These are phyloP conservation scores for Myathropa florea DNA, from an alignment of 2,888 invertebrate species.

Conservation along the genomic window DNA sequence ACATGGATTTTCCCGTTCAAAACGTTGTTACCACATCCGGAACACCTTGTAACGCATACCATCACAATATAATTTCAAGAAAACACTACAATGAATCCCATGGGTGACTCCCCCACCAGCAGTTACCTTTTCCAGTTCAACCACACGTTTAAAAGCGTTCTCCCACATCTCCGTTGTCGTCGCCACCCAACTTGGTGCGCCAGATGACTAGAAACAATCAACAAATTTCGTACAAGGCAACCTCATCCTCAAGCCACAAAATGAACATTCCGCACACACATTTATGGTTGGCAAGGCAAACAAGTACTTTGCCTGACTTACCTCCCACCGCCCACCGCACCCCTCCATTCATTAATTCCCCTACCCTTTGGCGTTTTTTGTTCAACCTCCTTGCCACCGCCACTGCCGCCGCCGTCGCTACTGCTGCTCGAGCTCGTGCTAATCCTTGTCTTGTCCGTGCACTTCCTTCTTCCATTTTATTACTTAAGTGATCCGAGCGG, in stretches of 20 bases:
- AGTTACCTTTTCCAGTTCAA: conserved; percentile 6
- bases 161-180: background rate
- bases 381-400: background rate
- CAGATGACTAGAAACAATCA: conserved; percentile 48
- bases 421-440: background rate
- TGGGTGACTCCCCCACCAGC: background rate
- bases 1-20: background rate
- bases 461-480: conserved; percentile 22
- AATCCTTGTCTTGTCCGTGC: conserved; percentile 33
- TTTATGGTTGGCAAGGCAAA: conserved; percentile 37
- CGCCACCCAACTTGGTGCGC: background rate
- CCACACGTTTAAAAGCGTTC: conserved; percentile 4
- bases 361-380: background rate
- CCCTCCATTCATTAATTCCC: background rate
- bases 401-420: too few relatives aligned
- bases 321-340: background rate
- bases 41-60: background rate
- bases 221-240: conserved; percentile 36
- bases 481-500: conserved; percentile 48
- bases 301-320: conserved; percentile 21
- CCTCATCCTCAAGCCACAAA: conserved; percentile 9
- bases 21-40: background rate
- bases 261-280: conserved; percentile 35
- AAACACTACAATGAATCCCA: conserved; percentile 16
- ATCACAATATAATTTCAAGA: conserved; percentile 20